A percentile compares a stretch with the other conserved stretches of the same genome.
Evolutionary conservation across 1,140 invertebrate genomes (phyloP).

Genomic region (Psilanteris sp.): DNA sequence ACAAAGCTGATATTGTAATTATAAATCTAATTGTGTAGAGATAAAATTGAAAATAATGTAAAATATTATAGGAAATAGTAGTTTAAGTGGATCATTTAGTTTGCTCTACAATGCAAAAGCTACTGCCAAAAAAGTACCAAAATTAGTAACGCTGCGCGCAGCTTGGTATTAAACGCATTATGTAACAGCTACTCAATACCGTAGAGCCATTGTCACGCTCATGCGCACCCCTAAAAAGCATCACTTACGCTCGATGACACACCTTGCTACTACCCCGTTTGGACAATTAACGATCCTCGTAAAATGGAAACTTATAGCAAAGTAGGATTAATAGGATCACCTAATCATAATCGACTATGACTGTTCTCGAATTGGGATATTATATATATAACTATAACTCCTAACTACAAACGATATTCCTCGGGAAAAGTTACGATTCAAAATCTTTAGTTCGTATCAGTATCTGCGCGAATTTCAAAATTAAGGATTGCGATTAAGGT

Average conservation of each 20-base stretch:
- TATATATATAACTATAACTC: slow-evolving; percentile 43
- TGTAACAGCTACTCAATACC: slow-evolving; percentile 61
- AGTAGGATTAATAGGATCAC: slow-evolving; percentile 60
- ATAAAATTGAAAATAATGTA: too few species aligned
- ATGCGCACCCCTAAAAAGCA: slow-evolving; percentile 60
- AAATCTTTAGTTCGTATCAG: slow-evolving; percentile 54
- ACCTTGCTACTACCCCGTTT: slow-evolving; percentile 48
- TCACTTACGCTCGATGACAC: slow-evolving; percentile 52
- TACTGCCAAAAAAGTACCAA: slow-evolving; percentile 7
- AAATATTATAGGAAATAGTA: too few species aligned
- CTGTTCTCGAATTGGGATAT: slow-evolving; percentile 45
- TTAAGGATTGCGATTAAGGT: too few species aligned
- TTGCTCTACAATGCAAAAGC: too few species aligned
- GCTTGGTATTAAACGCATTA: slow-evolving; percentile 35
- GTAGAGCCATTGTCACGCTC: slow-evolving; percentile 43
- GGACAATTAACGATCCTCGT: slow-evolving; percentile 56
- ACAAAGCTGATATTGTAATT: too few species aligned
- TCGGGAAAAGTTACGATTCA: slow-evolving; percentile 38
- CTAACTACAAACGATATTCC: slow-evolving; percentile 16
- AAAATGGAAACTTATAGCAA: slow-evolving; percentile 62
- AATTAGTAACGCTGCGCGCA: slow-evolving; percentile 8
- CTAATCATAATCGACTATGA: slow-evolving; percentile 54
- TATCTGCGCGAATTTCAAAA: too few species aligned
- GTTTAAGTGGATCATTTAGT: too few species aligned
- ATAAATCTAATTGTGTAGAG: too few species aligned